phyloP scores from a whole-genome alignment of 37 sponge, comb jelly and placozoan species.

The Ianthella basta region DNA sequence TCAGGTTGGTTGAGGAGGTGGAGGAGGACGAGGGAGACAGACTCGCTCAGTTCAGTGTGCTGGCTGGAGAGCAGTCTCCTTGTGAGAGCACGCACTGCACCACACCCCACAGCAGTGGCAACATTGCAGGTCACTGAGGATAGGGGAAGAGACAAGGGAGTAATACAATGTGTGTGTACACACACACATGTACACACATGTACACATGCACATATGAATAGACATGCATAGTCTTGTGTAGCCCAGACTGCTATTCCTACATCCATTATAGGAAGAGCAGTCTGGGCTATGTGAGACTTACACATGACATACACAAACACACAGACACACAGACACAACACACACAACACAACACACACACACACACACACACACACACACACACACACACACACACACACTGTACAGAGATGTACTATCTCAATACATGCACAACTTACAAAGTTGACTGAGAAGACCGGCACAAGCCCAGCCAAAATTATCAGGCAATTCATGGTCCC shows the following conservation, averaged over 20 bases:
- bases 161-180: neutral
- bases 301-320: too few species aligned
- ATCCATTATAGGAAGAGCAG: too few species aligned
- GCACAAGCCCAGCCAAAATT: constrained; percentile 63
- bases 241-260: too few species aligned
- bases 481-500: constrained; percentile 50
- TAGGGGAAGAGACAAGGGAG: constrained; percentile 16
- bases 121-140: constrained; percentile 12
- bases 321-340: too few species aligned
- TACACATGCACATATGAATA: neutral
- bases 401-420: neutral
- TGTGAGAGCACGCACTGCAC: neutral
- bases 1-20: constrained; percentile 58
- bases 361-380: neutral
- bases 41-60: constrained; percentile 56
- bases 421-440: constrained; percentile 35
- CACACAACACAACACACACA: too few species aligned
- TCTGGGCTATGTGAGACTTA: too few species aligned
- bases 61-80: constrained; percentile 4
- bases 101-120: constrained; percentile 17
- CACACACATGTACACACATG: constrained; percentile 1
- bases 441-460: constrained; percentile 78
- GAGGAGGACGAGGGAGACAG: constrained; percentile 47
- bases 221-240: neutral
- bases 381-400: neutral